Evolutionary conservation across 2,113 vertebrate genomes (phyloP), one percentile per base, ranked within the genome.

Genomic region (Cinclus cinclus): DNA sequence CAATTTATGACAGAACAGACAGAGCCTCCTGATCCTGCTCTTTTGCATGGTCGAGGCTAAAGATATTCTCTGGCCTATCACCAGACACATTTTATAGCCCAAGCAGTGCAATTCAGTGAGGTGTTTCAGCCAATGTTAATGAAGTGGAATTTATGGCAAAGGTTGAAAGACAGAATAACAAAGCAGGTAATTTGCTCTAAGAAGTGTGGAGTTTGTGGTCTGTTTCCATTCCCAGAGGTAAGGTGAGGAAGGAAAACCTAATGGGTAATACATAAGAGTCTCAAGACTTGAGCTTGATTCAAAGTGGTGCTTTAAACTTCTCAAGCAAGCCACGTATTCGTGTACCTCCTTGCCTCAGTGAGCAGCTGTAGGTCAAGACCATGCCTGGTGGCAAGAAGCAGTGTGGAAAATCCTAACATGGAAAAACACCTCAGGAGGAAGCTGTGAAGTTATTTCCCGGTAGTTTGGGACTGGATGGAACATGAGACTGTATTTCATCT

Each of bases 131-230:
- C 83, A 84, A 82, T 37, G 39, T 84, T 93, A 96, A 96, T 89
- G 73, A 97, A 95, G 76, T 93, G 86, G 73, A 94, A 91, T 95
- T 93, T 93, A 96, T 89, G 86, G 95, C 52, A 94, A 89, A 95
- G 49, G 73, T 81, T 96, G 88, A 95, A 92, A 95, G 64, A 84
- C 24, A 6, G 64, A 88, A 90, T 71, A 96, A 76, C 64, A 96
- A 94, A 90, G 58, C 62, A 92, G 64, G 58, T 92, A 92, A 95
- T 82, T 93, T 92, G 8, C 65, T 87, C n/a, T 78, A 65, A 93
- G 56, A 86, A 93, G 42, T 80, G 27, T 69, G 49, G 60, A 4
- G 14, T 60, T 87, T 84, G 90, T 90, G 88, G 85, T 81, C 85
- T 92, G n/a, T 81, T 91, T 92, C 76, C 50, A 83, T 68, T 86